Percentiles rank a stretch among this genome's conserved stretches.
phyloP scores from a whole-genome alignment of 2,113 vertebrate species.

The Antechinus flavipes region DNA sequence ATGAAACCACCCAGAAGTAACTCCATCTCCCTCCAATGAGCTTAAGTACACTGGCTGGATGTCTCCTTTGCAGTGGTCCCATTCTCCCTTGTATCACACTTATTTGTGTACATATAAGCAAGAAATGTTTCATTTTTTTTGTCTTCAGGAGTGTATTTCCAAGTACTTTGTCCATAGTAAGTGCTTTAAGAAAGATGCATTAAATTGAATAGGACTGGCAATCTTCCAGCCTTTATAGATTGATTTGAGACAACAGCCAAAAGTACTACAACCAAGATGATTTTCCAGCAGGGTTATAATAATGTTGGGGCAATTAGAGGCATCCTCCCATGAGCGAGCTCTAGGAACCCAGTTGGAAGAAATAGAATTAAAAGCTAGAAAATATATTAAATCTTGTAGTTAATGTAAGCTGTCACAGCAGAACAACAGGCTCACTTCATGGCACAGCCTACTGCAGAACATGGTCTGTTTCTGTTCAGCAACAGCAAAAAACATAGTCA shows the following conservation, averaged over 20 bases:
- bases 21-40: not conserved
- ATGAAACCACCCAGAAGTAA: not conserved
- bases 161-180: not conserved
- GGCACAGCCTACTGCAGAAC: not conserved
- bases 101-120: not conserved
- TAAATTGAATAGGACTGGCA: not conserved
- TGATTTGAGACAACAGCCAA: slow-evolving; percentile 11
- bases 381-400: not conserved
- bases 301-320: not conserved
- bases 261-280: slow-evolving; percentile 16
- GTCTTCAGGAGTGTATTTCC: not conserved
- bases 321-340: not conserved
- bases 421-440: not conserved
- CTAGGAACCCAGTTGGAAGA: not conserved
- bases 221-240: slow-evolving; percentile 24
- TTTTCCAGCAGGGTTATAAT: not conserved
- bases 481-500: not conserved
- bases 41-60: not conserved
- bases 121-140: not conserved
- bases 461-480: not conserved
- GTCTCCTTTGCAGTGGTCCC: not conserved
- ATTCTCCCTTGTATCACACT: not conserved
- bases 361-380: not conserved
- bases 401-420: not conserved
- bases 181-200: not conserved